Conservation (phyloP, 2,113 vertebrate species). For the Epinephelus fuscoguttatus region DNA sequence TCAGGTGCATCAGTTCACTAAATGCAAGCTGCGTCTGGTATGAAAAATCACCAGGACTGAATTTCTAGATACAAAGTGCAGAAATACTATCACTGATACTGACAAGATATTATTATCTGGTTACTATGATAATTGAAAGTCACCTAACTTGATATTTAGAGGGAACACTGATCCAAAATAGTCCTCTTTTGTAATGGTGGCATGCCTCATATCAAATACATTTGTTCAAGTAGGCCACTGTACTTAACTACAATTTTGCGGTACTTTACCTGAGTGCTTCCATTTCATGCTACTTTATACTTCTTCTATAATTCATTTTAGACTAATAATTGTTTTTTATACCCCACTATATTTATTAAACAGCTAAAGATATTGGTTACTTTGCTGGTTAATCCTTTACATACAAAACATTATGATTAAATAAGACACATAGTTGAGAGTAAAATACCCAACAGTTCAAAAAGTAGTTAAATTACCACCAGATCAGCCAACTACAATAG, state of each 20-base stretch:
- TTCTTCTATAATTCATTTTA: not conserved
- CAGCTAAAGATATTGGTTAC: not conserved
- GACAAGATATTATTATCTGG: not conserved
- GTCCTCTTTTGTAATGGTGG: not conserved
- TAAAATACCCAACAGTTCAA: not conserved
- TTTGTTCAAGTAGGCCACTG: not conserved
- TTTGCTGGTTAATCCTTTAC: not conserved
- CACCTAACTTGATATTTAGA: not conserved
- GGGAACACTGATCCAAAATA: not conserved
- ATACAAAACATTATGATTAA: not conserved
- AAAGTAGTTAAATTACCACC: not conserved
- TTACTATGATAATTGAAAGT: not conserved
- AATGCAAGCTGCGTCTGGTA: conserved; percentile 68
- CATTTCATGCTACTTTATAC: not conserved
- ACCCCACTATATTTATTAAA: not conserved
- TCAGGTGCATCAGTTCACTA: conserved; percentile 79
- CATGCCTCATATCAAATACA: not conserved
- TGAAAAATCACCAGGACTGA: conserved; percentile 33
- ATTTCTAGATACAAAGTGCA: conserved; percentile 26
- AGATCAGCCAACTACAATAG: not conserved
- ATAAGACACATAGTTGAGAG: not conserved
- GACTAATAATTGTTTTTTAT: not conserved
- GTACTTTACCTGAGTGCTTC: not conserved
- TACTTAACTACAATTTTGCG: not conserved
- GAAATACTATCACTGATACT: conserved; percentile 31